Conservation (phyloP, 2,113 vertebrate species). For the Microcebus lehilahytsara region DNA sequence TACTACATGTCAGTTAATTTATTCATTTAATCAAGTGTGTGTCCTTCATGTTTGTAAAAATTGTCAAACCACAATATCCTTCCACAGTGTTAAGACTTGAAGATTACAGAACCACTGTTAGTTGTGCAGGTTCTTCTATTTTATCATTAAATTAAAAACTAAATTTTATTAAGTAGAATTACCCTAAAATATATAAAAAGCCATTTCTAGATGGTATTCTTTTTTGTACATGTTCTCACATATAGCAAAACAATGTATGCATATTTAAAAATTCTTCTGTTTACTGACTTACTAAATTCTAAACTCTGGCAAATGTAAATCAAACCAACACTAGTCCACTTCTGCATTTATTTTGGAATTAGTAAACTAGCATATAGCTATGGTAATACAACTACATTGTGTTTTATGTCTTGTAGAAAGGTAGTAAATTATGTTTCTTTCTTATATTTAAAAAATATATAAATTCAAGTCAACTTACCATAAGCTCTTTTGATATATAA, state of each 20-base stretch:
- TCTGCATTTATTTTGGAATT: background rate
- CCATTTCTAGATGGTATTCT: slow-evolving; percentile 28
- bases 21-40: background rate
- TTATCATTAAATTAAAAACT: slow-evolving; percentile 16
- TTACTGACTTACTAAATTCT: background rate
- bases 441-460: background rate
- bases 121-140: background rate
- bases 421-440: slow-evolving; percentile 7
- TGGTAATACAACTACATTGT: background rate
- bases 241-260: background rate
- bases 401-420: background rate
- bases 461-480: background rate
- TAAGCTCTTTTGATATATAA: background rate
- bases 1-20: background rate
- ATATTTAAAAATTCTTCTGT: background rate
- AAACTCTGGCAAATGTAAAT: background rate
- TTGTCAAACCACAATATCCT: background rate
- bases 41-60: background rate
- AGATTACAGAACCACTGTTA: background rate
- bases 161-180: slow-evolving; percentile 19
- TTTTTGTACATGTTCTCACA: slow-evolving; percentile 17
- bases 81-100: background rate
- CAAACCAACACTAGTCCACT: background rate
- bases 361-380: background rate
- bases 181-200: background rate